Conservation (phyloP, 2,888 invertebrate genomes). For the Oegoconia quadripuncta region DNA sequence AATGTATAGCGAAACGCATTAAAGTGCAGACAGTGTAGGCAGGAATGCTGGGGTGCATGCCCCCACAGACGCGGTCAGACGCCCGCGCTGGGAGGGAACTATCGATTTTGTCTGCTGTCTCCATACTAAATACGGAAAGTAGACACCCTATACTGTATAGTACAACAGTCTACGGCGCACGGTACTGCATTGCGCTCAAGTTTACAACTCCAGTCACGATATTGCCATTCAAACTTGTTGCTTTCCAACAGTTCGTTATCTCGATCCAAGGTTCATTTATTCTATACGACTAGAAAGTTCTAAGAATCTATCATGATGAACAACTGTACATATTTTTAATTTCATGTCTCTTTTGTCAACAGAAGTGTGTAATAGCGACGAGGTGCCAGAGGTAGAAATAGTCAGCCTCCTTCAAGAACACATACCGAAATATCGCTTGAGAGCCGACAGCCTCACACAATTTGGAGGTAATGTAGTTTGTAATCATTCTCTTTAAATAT, state of each 20-base stretch:
- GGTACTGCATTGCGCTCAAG: conserved; percentile 47
- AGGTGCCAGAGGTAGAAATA: conserved; percentile 97
- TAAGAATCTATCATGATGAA: conserved; percentile 16
- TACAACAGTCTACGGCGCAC: conserved; percentile 29
- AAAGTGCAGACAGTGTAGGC: not conserved
- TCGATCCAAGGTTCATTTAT: conserved; percentile 32
- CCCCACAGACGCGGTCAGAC: conserved; percentile 46
- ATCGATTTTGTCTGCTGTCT: conserved; percentile 71
- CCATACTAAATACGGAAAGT: conserved; percentile 56
- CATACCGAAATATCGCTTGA: conserved; percentile 94
- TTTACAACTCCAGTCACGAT: conserved; percentile 52
- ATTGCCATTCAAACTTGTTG: conserved; percentile 43
- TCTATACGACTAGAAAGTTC: conserved; percentile 29
- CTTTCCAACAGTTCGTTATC: conserved; percentile 47
- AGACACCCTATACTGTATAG: conserved; percentile 36
- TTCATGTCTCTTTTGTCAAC: conserved; percentile 51
- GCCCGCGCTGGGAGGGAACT: conserved; percentile 43
- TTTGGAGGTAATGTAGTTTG: conserved; percentile 85
- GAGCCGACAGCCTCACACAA: conserved; percentile 95
- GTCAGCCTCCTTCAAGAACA: conserved; percentile 96
- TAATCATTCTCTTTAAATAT: conserved; percentile 17
- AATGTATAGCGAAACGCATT: not conserved
- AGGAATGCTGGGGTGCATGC: conserved; percentile 43
- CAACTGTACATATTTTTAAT: conserved; percentile 12
- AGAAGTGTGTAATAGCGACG: conserved; percentile 96